Percentiles rank a stretch among this genome's conserved stretches.
Evolutionary conservation across 2,797 vertebrate species (phyloP).

Genomic region (Capromys pilorides): DNA sequence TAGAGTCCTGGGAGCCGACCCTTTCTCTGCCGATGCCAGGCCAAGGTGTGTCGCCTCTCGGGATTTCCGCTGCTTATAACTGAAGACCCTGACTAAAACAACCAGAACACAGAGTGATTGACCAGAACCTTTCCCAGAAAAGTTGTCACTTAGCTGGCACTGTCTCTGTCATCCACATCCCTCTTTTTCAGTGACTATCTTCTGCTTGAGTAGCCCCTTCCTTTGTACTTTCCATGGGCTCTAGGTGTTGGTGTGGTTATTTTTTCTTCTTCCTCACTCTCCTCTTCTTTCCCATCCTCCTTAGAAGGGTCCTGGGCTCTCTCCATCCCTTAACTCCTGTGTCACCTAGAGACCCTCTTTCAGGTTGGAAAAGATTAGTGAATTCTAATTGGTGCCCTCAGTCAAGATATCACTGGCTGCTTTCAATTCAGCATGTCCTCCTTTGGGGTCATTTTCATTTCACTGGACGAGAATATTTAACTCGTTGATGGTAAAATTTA

Average conservation of each 20-base stretch:
- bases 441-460: conserved; percentile 19
- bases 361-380: background rate
- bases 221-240: background rate
- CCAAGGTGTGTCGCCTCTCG: background rate
- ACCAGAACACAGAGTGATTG: background rate
- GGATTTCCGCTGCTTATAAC: background rate
- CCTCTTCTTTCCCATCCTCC: background rate
- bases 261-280: background rate
- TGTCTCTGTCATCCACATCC: background rate
- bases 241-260: background rate
- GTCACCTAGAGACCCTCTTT: background rate
- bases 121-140: background rate
- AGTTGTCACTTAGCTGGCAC: rapidly evolving
- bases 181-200: background rate
- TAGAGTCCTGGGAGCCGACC: background rate
- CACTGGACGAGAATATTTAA: background rate
- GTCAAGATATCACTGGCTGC: background rate
- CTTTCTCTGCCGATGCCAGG: background rate
- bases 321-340: background rate
- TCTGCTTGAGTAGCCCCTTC: background rate
- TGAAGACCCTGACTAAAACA: background rate
- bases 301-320: background rate
- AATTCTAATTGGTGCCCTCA: background rate
- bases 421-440: background rate
- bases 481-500: background rate